Evolutionary conservation across 2,888 invertebrate species (phyloP).

Genomic region (Ophraella communa): DNA sequence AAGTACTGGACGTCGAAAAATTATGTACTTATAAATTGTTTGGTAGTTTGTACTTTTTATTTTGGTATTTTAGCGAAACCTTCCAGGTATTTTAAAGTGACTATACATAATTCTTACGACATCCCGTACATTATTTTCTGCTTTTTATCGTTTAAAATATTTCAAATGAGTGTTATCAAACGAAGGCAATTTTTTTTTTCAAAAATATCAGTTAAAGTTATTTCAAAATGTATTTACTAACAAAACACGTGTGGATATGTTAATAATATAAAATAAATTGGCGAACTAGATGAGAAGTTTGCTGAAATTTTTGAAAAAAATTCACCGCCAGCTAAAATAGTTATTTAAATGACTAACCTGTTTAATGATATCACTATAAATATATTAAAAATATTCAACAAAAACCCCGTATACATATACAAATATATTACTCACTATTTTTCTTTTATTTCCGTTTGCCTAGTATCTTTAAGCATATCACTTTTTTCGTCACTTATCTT

Average conservation of each 20-base stretch:
- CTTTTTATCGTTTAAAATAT: not conserved
- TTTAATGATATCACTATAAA: constrained; percentile 13
- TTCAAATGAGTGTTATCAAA: not conserved
- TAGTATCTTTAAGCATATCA: not conserved
- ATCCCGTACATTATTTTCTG: not conserved
- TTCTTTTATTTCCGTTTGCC: constrained; percentile 8
- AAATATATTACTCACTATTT: constrained; percentile 16
- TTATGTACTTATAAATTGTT: not conserved
- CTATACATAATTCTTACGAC: not conserved
- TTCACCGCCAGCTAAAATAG: not conserved
- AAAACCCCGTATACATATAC: constrained; percentile 5
- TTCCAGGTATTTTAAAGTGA: not conserved
- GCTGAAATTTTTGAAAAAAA: not conserved
- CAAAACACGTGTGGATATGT: not conserved
- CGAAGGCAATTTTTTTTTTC: not conserved
- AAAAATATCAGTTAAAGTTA: not conserved
- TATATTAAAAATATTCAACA: constrained; percentile 13
- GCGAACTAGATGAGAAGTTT: no score
- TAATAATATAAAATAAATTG: no score
- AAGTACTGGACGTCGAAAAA: not conserved
- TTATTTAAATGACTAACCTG: constrained; percentile 8
- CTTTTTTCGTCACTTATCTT: not conserved
- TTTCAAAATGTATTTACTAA: no score
- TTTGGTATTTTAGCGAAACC: not conserved
- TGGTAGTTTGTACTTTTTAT: not conserved